Conservation (phyloP, 2,797 vertebrate species). For the Acropternis orthonyx region DNA sequence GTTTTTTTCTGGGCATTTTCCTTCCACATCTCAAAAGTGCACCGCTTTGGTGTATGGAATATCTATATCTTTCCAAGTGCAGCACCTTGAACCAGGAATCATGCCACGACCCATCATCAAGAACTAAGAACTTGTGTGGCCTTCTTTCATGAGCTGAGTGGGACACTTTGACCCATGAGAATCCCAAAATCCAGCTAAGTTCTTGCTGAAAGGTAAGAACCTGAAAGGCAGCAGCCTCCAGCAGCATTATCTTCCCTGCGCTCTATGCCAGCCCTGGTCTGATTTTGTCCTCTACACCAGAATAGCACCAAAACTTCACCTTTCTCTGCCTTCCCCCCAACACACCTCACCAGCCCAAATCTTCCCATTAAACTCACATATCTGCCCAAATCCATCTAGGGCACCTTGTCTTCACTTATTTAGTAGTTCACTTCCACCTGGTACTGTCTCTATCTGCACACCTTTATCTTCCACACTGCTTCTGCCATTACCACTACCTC, state of each 20-base stretch:
- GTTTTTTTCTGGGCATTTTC: not conserved
- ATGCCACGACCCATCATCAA: not conserved
- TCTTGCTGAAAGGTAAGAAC: not conserved
- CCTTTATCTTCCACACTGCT: conserved; percentile 60
- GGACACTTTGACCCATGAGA: not conserved
- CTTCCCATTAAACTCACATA: not conserved
- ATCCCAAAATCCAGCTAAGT: not conserved
- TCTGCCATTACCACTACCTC: conserved; percentile 66
- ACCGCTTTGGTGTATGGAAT: not conserved
- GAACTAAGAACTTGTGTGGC: not conserved
- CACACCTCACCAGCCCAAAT: not conserved
- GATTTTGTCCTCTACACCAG: not conserved
- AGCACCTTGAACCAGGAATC: not conserved
- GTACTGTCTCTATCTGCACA: conserved; percentile 23
- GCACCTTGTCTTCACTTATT: not conserved
- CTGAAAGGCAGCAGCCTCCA: not conserved
- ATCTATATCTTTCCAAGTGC: not conserved
- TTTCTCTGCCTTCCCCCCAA: not conserved
- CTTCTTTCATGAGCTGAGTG: not conserved
- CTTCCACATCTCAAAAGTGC: not conserved
- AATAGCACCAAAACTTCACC: not conserved
- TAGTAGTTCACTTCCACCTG: conserved; percentile 30
- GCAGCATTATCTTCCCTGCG: not conserved
- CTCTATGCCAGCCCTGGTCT: not conserved
- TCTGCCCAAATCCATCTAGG: not conserved